These are phyloP conservation scores for Antheraea yamamai DNA, from an alignment of 2,888 invertebrate genomes.

Conservation along the genomic window DNA sequence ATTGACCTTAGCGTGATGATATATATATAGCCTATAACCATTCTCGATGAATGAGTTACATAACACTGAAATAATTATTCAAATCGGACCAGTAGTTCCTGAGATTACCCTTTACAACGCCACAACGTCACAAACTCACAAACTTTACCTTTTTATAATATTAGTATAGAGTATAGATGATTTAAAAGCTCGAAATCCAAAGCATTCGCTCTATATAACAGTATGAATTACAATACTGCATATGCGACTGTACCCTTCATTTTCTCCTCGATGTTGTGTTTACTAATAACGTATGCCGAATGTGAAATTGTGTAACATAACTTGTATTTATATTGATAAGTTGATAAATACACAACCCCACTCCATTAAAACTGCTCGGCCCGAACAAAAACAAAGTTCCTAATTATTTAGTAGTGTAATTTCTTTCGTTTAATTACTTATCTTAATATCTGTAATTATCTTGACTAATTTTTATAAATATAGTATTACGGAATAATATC, in stretches of 20 bases:
- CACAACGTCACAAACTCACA: too few species aligned
- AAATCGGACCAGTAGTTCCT: too few species aligned
- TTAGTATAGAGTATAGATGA: too few species aligned
- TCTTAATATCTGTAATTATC: slow-evolving; percentile 9
- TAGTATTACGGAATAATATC: not conserved
- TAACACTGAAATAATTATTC: too few species aligned
- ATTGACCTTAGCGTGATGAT: too few species aligned
- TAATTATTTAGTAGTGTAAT: not conserved
- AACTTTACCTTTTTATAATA: too few species aligned
- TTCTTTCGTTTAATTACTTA: not conserved
- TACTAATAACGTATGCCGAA: not conserved
- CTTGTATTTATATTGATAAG: slow-evolving; percentile 8
- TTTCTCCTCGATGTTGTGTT: not conserved
- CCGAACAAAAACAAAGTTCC: not conserved
- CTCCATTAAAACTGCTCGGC: not conserved
- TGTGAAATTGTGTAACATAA: not conserved
- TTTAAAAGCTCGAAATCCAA: not conserved
- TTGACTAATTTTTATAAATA: not conserved
- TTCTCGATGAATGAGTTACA: too few species aligned
- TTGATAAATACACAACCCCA: not conserved
- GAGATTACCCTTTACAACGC: too few species aligned
- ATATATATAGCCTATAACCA: too few species aligned
- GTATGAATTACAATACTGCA: not conserved
- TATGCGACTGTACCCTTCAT: not conserved
- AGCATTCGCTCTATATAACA: not conserved